Percentiles rank a stretch among this genome's conserved stretches.
Conservation (phyloP, 1,140 invertebrate species). For the Eriosoma lanigerum region DNA sequence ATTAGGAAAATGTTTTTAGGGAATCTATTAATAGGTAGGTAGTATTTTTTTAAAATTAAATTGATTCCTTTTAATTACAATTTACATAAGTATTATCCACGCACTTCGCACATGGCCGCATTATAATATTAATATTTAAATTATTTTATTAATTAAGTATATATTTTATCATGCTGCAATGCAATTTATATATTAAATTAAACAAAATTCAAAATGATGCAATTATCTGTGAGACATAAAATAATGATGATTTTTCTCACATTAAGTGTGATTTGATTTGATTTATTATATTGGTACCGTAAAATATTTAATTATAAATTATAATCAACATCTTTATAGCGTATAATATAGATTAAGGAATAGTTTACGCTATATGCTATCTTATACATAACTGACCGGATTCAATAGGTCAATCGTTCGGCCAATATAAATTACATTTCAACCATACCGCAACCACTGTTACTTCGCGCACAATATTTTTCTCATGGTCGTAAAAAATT, state of each 20-base stretch:
- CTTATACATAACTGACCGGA: slow-evolving; percentile 3
- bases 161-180: no score
- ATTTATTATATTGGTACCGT: neutral
- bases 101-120: no score
- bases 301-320: neutral
- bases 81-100: no score
- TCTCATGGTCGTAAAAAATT: slow-evolving; percentile 13
- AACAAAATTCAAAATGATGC: no score
- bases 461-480: slow-evolving; percentile 15
- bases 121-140: no score
- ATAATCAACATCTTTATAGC: neutral
- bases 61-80: no score
- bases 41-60: no score
- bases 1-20: no score
- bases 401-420: slow-evolving; percentile 29
- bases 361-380: neutral
- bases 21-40: no score
- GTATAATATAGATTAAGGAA: neutral
- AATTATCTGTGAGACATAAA: no score
- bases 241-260: neutral
- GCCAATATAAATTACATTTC: slow-evolving; percentile 36
- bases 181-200: no score
- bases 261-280: neutral
- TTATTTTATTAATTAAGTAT: no score
- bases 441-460: neutral